Conservation (phyloP, 1,140 invertebrate genomes). For the Penaeus chinensis region DNA sequence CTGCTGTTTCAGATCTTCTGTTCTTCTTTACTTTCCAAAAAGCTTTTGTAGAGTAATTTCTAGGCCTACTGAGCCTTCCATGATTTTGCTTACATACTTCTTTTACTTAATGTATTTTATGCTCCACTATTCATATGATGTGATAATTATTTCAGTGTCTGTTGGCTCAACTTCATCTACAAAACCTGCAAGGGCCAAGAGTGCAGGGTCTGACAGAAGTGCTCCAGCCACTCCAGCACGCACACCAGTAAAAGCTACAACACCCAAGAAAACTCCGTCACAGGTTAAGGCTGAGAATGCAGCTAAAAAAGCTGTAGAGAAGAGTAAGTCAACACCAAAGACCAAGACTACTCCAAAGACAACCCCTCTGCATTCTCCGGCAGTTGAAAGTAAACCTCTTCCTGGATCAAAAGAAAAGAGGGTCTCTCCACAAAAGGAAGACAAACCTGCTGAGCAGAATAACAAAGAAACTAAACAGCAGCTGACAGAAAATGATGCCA, state of each 20-base stretch:
- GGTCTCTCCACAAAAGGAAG: slow-evolving; percentile 28
- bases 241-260: slow-evolving; percentile 49
- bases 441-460: slow-evolving; percentile 14
- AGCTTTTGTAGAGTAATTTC: neutral
- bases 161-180: slow-evolving; percentile 47
- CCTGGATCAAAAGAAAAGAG: slow-evolving; percentile 48
- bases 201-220: slow-evolving; percentile 62
- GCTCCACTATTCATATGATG: slow-evolving; percentile 5
- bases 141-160: slow-evolving; percentile 55
- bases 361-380: slow-evolving; percentile 73
- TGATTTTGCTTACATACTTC: slow-evolving; percentile 1
- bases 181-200: slow-evolving; percentile 64
- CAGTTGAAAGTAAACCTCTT: slow-evolving; percentile 68
- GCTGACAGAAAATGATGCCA: neutral
- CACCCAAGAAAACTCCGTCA: slow-evolving; percentile 62
- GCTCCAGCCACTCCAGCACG: slow-evolving; percentile 58
- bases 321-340: slow-evolving; percentile 54
- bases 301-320: slow-evolving; percentile 60
- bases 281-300: slow-evolving; percentile 63
- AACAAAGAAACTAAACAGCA: slow-evolving; percentile 1
- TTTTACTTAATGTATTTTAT: slow-evolving; percentile 9
- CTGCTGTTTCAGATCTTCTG: slow-evolving; percentile 21
- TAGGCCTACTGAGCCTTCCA: neutral
- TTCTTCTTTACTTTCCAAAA: neutral
- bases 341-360: slow-evolving; percentile 69